Evolutionary conservation across 2,113 vertebrate species (phyloP).

Genomic region (Xiphophorus hellerii): DNA sequence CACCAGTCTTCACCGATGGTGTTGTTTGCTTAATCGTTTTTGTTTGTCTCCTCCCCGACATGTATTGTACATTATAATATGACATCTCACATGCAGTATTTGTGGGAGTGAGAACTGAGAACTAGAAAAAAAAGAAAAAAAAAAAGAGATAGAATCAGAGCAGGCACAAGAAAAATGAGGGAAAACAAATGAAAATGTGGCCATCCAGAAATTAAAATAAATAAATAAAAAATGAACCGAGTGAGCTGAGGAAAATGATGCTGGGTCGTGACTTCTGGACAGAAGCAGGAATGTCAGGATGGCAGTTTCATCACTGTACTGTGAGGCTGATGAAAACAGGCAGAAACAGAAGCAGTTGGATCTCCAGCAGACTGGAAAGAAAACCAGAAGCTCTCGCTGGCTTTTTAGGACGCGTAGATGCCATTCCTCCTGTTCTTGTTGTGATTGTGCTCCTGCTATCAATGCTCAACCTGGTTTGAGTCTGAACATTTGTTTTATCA

Average conservation of each 20-base stretch:
- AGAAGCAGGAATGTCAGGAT: conserved; percentile 5
- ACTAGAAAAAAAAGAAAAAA: too few species aligned
- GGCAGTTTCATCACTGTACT: conserved; percentile 50
- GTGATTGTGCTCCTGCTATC: conserved; percentile 5
- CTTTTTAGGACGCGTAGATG: conserved; percentile 16
- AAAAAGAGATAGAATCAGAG: conserved; percentile 15
- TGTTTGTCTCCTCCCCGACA: neutral
- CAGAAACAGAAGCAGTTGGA: conserved; percentile 40
- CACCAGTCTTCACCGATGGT: too few species aligned
- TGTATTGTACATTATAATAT: conserved; percentile 2
- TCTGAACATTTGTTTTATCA: too few species aligned
- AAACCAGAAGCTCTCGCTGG: conserved; percentile 14
- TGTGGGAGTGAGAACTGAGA: neutral
- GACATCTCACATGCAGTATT: neutral
- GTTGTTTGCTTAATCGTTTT: neutral
- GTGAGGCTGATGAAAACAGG: conserved; percentile 56
- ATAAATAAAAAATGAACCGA: conserved; percentile 7
- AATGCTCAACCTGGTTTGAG: neutral
- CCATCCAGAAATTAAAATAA: neutral
- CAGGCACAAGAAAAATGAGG: conserved; percentile 23
- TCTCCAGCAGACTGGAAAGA: conserved; percentile 10
- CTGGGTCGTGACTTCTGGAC: conserved; percentile 21
- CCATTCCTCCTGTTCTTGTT: neutral
- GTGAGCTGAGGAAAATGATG: neutral
- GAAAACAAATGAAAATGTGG: conserved; percentile 35